These are phyloP conservation scores for Malacoctenus gilli DNA, from an alignment of 2,797 vertebrate genomes.

Conservation along the genomic window DNA sequence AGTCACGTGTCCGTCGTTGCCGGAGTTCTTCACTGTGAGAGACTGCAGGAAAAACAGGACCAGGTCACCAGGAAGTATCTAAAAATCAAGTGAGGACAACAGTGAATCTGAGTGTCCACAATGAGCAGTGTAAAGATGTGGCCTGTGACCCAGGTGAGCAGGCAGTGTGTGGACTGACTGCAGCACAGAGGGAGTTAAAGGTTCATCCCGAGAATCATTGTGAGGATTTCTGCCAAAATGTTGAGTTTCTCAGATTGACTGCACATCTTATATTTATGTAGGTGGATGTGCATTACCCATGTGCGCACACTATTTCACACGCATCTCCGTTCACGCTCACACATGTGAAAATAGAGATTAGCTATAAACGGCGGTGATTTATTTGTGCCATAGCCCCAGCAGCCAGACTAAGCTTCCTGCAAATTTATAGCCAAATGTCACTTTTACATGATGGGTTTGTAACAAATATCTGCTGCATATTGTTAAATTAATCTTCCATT, in stretches of 20 bases:
- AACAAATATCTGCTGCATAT: slow-evolving; percentile 99
- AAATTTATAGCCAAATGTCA: slow-evolving; percentile 98
- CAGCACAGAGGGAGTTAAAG: too few species aligned
- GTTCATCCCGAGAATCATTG: too few species aligned
- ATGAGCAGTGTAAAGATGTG: background rate
- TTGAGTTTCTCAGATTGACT: slow-evolving; percentile 5
- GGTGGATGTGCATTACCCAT: background rate
- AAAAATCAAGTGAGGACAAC: slow-evolving; percentile 15
- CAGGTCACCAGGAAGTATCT: slow-evolving; percentile 3
- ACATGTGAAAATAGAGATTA: slow-evolving; percentile 85
- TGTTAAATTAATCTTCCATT: slow-evolving; percentile 99
- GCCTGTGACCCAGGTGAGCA: background rate
- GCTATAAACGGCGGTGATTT: slow-evolving; percentile 93
- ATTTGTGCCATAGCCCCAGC: slow-evolving; percentile 82
- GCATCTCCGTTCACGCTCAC: slow-evolving; percentile 55
- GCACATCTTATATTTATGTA: background rate
- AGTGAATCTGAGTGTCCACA: slow-evolving; percentile 5
- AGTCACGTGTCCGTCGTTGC: slow-evolving; percentile 35
- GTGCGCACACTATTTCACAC: background rate
- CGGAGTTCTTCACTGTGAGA: too few species aligned
- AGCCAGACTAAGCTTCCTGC: slow-evolving; percentile 87
- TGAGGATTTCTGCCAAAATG: background rate
- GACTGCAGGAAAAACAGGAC: slow-evolving; percentile 1
- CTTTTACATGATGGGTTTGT: slow-evolving; percentile 99
- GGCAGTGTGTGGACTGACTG: background rate